Base-by-base conservation (phyloP, 2,797 vertebrate genomes). In the Gallinago solitaria region DNA sequence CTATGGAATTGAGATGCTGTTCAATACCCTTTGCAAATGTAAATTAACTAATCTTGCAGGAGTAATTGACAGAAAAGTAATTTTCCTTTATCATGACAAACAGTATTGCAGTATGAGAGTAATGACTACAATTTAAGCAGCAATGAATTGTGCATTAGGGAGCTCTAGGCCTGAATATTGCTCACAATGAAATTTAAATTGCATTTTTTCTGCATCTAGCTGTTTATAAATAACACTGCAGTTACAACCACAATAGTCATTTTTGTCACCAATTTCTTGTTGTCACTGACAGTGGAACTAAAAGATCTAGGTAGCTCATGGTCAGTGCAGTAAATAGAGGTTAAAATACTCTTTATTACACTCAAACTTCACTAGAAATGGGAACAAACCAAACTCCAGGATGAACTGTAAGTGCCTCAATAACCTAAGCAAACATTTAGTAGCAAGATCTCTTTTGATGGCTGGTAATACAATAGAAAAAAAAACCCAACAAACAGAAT, bases 151-250 rank as follows among this genome's bases (percentile, higher is more conserved):
- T 95, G 70, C 89, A 92, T 96, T 83, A 91, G 90, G 96, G 94
- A 94, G 56, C 57, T 95, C 74, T 77, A 88, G 61, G 83, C 75
- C 80, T 94, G 79, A 90, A 84, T 94, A 89, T 86, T 76, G 68
- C 71, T 92, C 64, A 95, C 81, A 82, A 60, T 91, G 53, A 95
- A 97, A 95, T 96, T 95, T 93, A 95, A 95, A 97, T 95, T 83
- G 61, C 77, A 86, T 87, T 95, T 95, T 87, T 94, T 93, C 79
- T 94, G 48, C 77, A 81, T 91, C 86, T 95, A 88, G n/a, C 83
- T 96, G 81, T 95, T 97, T 97, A 92, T 95, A 97, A 97, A 94
- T 93, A 97, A 93, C 83, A 75, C 39, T 80, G 60, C 60, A 71
- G 69, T 90, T 92, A 85, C 70, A 91, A 74, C 37, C 53, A 92